Conservation (phyloP, 2,797 vertebrate genomes). For the Mus spretus region DNA sequence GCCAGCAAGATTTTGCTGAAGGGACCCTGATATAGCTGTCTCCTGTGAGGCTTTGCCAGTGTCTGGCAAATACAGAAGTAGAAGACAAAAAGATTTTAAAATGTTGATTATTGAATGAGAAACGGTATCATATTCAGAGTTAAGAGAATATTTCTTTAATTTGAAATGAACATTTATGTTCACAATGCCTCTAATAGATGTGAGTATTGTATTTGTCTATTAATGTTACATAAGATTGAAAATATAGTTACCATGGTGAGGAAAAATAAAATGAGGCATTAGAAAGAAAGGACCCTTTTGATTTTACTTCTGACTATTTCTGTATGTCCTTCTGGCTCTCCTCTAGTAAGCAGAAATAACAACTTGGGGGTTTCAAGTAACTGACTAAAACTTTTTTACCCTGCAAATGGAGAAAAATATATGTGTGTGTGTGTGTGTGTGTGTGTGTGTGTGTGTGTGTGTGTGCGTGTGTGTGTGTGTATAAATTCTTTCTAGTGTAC, state of each 20-base stretch:
- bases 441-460: rapidly evolving
- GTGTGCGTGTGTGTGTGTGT: rapidly evolving
- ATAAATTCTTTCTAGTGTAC: neutral
- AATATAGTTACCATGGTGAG: neutral
- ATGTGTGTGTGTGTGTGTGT: rapidly evolving
- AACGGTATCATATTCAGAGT: neutral
- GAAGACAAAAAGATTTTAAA: neutral
- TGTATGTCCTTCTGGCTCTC: neutral
- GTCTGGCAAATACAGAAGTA: too few relatives aligned
- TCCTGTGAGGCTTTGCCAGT: too few relatives aligned
- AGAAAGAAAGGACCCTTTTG: neutral
- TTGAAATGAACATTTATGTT: neutral
- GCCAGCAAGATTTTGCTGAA: too few relatives aligned
- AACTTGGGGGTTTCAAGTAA: neutral
- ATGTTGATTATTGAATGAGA: neutral
- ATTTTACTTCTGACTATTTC: neutral
- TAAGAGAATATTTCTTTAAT: neutral
- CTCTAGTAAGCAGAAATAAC: neutral
- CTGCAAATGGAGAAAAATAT: neutral
- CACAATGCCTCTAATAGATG: neutral
- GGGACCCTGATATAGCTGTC: too few relatives aligned
- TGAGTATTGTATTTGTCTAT: neutral
- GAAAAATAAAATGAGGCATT: neutral
- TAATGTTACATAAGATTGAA: neutral
- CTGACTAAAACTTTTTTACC: neutral